These are phyloP conservation scores for Mastomys natalensis DNA, from an alignment of 2,113 vertebrate species.

Conservation along the genomic window DNA sequence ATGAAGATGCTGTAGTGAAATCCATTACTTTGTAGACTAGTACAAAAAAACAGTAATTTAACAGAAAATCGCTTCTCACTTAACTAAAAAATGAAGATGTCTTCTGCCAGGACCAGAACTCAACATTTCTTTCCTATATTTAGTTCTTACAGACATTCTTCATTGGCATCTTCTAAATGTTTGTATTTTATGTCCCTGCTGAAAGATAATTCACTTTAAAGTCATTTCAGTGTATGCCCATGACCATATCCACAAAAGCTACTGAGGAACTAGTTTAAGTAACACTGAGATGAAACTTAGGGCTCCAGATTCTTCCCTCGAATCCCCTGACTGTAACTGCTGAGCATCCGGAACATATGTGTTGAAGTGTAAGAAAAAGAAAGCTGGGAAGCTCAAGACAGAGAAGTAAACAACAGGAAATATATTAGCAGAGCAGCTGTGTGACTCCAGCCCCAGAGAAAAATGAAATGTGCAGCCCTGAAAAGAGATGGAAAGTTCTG, in stretches of 20 bases:
- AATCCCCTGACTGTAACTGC: background rate
- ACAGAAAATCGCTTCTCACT: background rate
- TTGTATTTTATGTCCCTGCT: background rate
- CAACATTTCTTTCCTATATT: background rate
- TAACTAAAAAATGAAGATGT: background rate
- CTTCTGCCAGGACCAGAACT: background rate
- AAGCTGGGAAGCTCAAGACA: background rate
- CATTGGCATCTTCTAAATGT: background rate
- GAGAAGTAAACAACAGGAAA: background rate
- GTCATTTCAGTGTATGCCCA: background rate
- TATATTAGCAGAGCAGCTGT: background rate
- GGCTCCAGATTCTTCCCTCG: background rate
- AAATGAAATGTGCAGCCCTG: background rate
- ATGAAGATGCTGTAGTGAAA: background rate
- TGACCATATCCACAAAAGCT: background rate
- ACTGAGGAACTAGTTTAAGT: background rate
- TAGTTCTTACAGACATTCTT: background rate
- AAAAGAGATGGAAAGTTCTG: background rate
- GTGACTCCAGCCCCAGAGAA: background rate
- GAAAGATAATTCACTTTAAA: background rate
- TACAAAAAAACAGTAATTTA: background rate
- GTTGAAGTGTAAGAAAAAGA: background rate
- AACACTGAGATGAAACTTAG: background rate
- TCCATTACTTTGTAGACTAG: background rate
- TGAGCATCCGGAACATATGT: background rate